These are phyloP conservation scores for Calameuta filiformis DNA, from an alignment of 2,888 invertebrate species.

Conservation along the genomic window DNA sequence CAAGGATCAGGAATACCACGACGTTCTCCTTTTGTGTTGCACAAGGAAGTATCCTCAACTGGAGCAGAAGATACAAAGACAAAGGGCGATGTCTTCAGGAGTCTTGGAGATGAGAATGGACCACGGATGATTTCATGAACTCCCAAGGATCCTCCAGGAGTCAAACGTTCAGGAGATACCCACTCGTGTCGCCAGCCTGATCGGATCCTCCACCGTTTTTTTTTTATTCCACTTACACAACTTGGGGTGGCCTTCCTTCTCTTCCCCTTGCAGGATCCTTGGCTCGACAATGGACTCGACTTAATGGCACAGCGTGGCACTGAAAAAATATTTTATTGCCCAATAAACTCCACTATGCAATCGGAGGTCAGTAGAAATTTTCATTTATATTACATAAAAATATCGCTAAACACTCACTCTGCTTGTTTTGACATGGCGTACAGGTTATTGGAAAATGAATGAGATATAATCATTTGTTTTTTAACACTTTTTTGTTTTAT, in stretches of 20 bases:
- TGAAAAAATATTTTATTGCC: neutral
- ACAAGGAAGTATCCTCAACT: neutral
- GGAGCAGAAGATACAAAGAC: constrained; percentile 15
- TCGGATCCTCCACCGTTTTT: neutral
- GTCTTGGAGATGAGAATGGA: constrained; percentile 33
- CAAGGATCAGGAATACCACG: constrained; percentile 46
- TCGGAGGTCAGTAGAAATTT: neutral
- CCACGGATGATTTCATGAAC: constrained; percentile 34
- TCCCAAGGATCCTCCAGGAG: constrained; percentile 19
- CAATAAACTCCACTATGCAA: neutral
- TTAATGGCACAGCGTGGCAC: neutral
- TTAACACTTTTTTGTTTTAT: neutral
- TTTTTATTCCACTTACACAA: constrained; percentile 4
- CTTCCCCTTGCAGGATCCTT: constrained; percentile 2
- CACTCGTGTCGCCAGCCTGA: constrained; percentile 34
- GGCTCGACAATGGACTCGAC: neutral
- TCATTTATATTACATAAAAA: neutral
- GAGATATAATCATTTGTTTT: neutral
- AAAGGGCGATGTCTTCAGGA: constrained; percentile 34
- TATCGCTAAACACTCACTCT: neutral
- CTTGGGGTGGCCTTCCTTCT: neutral
- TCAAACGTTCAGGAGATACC: constrained; percentile 23
- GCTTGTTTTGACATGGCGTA: neutral
- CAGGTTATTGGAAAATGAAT: neutral
- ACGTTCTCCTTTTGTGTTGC: constrained; percentile 6